These are phyloP conservation scores for Silurus glanis DNA, from an alignment of 2,113 vertebrate genomes.

Conservation along the genomic window DNA sequence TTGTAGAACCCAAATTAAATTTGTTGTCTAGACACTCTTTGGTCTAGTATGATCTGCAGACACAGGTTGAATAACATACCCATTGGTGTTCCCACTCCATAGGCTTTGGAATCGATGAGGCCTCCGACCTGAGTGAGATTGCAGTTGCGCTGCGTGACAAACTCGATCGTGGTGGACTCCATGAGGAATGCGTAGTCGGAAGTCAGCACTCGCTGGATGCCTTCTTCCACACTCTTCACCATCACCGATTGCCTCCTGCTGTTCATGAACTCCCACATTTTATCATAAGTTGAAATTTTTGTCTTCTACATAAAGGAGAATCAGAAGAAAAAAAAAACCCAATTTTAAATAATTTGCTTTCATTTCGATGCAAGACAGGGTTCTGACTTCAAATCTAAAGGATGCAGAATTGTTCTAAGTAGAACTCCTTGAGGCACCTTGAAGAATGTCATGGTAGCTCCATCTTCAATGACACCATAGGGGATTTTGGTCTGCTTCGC, in stretches of 20 bases:
- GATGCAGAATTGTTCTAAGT: not conserved
- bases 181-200: slow-evolving; percentile 97
- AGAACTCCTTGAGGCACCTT: slow-evolving; percentile 76
- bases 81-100: slow-evolving; percentile 96
- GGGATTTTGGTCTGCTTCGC: slow-evolving; percentile 98
- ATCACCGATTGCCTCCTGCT: slow-evolving; percentile 92
- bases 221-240: slow-evolving; percentile 94
- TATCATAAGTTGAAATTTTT: slow-evolving; percentile 97
- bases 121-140: slow-evolving; percentile 96
- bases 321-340: not conserved
- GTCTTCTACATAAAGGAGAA: slow-evolving; percentile 80
- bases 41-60: not conserved
- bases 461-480: slow-evolving; percentile 93
- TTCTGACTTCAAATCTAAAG: not conserved
- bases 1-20: not conserved
- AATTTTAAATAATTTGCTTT: not conserved
- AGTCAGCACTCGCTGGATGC: slow-evolving; percentile 91
- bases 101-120: slow-evolving; percentile 97
- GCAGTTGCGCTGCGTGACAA: slow-evolving; percentile 95
- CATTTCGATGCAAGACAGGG: not conserved
- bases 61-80: slow-evolving; percentile 69
- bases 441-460: slow-evolving; percentile 97
- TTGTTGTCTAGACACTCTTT: not conserved
- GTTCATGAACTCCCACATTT: slow-evolving; percentile 99
- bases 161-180: slow-evolving; percentile 98